These are phyloP conservation scores for Calephelis perditalis DNA, from an alignment of 2,888 invertebrate species.

Conservation along the genomic window DNA sequence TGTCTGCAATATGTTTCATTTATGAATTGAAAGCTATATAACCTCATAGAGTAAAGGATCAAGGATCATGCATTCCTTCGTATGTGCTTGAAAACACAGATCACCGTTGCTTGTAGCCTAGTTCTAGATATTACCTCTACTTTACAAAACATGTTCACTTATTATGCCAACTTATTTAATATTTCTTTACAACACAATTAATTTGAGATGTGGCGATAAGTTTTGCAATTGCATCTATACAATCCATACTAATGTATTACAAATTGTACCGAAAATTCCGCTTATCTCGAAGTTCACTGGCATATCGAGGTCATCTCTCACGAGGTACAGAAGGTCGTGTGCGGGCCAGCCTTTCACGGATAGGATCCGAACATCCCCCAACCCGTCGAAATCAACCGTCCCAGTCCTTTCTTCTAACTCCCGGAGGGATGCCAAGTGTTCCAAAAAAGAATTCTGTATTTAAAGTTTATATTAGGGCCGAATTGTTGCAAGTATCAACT, in stretches of 20 bases:
- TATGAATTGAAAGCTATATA: no score
- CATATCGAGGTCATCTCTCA: slow-evolving; percentile 45
- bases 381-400: slow-evolving; percentile 38
- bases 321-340: slow-evolving; percentile 54
- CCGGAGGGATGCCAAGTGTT: slow-evolving; percentile 50
- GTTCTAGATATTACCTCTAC: no score
- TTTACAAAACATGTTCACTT: no score
- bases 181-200: background rate
- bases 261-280: slow-evolving; percentile 48
- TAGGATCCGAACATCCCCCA: slow-evolving; percentile 55
- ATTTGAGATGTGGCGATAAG: slow-evolving; percentile 4
- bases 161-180: background rate
- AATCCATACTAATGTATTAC: background rate
- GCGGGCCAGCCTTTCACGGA: slow-evolving; percentile 61
- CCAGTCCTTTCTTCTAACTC: slow-evolving; percentile 54
- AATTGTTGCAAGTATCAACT: no score
- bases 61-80: no score
- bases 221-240: background rate
- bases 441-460: slow-evolving; percentile 50
- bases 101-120: no score
- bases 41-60: no score
- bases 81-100: no score
- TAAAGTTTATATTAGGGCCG: background rate
- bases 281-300: slow-evolving; percentile 43
- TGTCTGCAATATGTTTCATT: no score